phyloP scores from a whole-genome alignment of 2,797 vertebrate genomes.

The Syndactyla subalaris region DNA sequence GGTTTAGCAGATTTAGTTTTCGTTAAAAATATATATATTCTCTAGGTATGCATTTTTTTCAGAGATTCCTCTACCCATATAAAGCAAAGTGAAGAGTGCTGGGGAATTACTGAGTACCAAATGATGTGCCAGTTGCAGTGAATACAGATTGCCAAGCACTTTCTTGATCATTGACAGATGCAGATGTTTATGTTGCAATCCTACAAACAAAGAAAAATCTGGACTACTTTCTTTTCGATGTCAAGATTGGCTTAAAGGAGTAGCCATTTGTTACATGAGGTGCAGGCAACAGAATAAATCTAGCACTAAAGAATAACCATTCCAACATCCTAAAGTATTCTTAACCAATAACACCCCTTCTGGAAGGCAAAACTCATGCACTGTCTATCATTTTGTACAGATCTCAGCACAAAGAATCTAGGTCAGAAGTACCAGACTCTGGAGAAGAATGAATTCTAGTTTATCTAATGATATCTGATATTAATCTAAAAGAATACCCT shows the following conservation, averaged over 20 bases:
- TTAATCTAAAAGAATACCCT: not conserved
- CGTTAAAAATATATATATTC: constrained; percentile 64
- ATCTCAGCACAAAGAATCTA: not conserved
- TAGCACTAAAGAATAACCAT: not conserved
- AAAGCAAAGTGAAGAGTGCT: constrained; percentile 52
- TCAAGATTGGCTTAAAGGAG: not conserved
- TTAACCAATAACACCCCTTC: not conserved
- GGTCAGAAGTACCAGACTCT: not conserved
- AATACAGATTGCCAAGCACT: constrained; percentile 47
- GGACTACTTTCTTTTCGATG: constrained; percentile 6
- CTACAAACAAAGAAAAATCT: constrained; percentile 20
- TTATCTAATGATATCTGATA: not conserved
- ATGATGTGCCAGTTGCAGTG: not conserved
- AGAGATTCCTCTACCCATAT: not conserved
- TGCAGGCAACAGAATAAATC: constrained; percentile 16
- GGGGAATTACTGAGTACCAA: constrained; percentile 18
- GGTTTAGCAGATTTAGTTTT: constrained; percentile 69
- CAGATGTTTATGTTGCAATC: constrained; percentile 39
- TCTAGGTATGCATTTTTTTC: not conserved
- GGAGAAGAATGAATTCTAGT: not conserved
- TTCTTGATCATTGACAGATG: constrained; percentile 26
- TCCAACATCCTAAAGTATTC: not conserved
- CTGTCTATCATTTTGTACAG: not conserved
- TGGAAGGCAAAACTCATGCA: not conserved
- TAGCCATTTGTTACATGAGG: not conserved